Conservation (phyloP, 2,113 vertebrate genomes). For the Lepidothrix coronata region DNA sequence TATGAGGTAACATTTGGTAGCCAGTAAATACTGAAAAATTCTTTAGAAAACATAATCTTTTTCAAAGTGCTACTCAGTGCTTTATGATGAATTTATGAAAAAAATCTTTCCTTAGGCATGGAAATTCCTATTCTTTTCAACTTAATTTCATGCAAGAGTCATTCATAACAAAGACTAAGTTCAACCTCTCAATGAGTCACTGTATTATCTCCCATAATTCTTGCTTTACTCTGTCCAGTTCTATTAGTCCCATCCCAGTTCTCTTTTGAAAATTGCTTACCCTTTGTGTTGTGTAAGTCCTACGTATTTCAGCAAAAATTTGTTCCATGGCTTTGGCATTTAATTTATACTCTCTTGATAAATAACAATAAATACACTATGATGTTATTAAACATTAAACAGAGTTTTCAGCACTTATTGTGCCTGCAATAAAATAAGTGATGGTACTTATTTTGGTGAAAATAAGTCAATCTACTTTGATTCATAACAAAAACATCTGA, state of each 20-base stretch:
- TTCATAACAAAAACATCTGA: background rate
- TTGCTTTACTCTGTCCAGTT: background rate
- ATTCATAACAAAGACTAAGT: background rate
- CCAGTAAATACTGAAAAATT: background rate
- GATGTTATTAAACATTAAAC: background rate
- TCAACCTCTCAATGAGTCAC: background rate
- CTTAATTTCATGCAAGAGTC: background rate
- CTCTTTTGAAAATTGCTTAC: background rate
- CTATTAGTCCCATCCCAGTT: background rate
- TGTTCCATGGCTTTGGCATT: background rate
- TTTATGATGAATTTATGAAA: background rate
- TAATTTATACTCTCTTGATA: background rate
- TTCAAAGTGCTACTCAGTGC: background rate
- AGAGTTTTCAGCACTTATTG: background rate
- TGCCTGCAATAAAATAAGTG: background rate
- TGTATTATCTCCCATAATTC: background rate
- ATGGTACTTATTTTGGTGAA: background rate
- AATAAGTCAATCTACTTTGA: background rate
- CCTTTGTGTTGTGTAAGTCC: background rate
- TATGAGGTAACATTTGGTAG: background rate
- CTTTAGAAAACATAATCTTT: background rate
- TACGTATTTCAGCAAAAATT: background rate
- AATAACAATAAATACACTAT: background rate
- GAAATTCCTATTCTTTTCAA: background rate
- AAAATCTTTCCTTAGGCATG: background rate